Base-by-base conservation (phyloP, 2,888 invertebrate species). In the Drosophila mayaguana region DNA sequence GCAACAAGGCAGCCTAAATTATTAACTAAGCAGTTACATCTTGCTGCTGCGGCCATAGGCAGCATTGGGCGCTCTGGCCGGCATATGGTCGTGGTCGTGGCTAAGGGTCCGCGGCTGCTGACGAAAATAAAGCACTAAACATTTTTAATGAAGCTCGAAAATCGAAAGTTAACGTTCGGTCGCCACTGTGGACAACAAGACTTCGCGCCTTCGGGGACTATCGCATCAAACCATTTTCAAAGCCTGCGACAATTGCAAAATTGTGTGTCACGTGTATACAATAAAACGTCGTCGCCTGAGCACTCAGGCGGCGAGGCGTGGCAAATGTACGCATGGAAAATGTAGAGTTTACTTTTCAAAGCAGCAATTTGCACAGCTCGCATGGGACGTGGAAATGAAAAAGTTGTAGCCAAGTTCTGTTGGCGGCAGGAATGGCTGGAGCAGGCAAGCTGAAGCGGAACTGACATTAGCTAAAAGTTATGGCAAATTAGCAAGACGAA, bases 121-220 rank as follows among this genome's bases (percentile, higher is more conserved):
- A 18, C 50, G 42, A 34, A 68, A 80, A 81, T 78, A 72, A 72
- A 68, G 73, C 80, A 80, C 82, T 80, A 76, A 78, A 84, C 78
- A 82, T 89, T 87, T 88, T 80, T 87, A 89, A 87, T 87, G 89
- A 89, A 83, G 78, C 82, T 59, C 75, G 62, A 77, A 87, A 84
- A 87, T 88, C 79, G 89, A 88, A 83, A 83, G 76, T 86, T 78
- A 55, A 69, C 57, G 56, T 63, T 64, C 50, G 43, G 42, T 54
- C 55, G 42, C 56, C 59, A 28, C 40, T 59, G 64, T 45, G 45
- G 36, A 48, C 54, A 63, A 53, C 45, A 57, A 46, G 50, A 28
- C 75, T 43, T 48, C 20, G 25, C 22, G 51, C 42, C 67, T 72
- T 38, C 22, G 34, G 70, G 60, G 57, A 60, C 45, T 42, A 25